These are phyloP conservation scores for Oedothorax gibbosus DNA, from an alignment of 1,140 invertebrate species.

Conservation along the genomic window DNA sequence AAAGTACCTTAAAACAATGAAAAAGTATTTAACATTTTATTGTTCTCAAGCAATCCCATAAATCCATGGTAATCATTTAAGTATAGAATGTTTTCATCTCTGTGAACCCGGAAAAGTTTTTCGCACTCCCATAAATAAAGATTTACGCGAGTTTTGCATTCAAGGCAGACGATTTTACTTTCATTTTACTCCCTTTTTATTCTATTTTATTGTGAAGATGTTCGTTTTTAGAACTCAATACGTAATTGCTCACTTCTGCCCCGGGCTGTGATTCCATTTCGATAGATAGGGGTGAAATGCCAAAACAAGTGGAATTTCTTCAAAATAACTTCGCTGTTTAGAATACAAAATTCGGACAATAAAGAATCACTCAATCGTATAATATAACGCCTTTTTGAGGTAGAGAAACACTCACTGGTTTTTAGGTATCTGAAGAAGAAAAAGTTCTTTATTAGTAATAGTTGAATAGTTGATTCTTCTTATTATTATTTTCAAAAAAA, in stretches of 20 bases:
- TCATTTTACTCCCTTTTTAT: background rate
- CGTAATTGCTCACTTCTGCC: background rate
- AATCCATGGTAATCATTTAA: no score
- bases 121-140: background rate
- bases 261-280: background rate
- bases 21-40: no score
- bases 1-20: no score
- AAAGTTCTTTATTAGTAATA: no score
- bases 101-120: conserved; percentile 26
- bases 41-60: no score
- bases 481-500: no score
- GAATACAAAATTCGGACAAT: conserved; percentile 4
- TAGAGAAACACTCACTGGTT: background rate
- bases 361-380: conserved; percentile 27
- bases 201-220: background rate
- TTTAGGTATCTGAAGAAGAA: background rate
- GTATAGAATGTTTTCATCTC: background rate
- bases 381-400: background rate
- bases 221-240: background rate
- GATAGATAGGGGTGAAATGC: conserved; percentile 4
- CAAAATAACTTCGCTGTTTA: background rate
- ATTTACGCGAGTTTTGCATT: conserved; percentile 6
- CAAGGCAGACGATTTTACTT: background rate
- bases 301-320: conserved; percentile 13
- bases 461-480: no score